Evolutionary conservation across 2,113 vertebrate species (phyloP), one percentile per base, ranked within the genome.

Genomic region (Apaloderma vittatum): DNA sequence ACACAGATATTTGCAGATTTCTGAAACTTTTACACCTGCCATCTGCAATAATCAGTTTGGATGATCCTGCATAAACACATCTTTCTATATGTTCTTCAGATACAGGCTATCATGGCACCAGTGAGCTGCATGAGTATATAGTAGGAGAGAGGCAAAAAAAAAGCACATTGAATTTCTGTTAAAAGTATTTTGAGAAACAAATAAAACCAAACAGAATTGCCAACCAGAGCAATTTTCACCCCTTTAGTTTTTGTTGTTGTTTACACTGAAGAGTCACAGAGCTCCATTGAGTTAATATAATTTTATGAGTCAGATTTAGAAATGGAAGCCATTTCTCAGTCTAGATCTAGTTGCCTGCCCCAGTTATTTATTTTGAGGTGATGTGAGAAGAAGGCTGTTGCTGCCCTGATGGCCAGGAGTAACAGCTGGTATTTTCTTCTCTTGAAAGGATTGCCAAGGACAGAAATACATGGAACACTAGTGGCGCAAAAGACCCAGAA

Each of bases 401-500:
- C 58, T 90, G 78, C 57, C 67, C 74, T 73, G 49, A 77, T 95
- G 93, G 62, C 96, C 96, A 96, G 93, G 86, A 97, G 78, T 90
- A 97, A 96, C 98, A 98, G 97, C 97, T 98, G 98, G 97, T 92
- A 96, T 97, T 97, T 96, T 97, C 96, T 98, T 73, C 96, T 97
- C 93, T 91, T 96, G 89, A 66, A 97, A 96, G 75, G 57, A 72
- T 65, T 97, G 97, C 96, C 97, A 97, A 94, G 90, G 80, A 93
- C 91, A 95, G 96, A 93, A 97, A 96, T 81, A 81, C 24, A 36
- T 29, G 27, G 90, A 94, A 81, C 95, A 87, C 72, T 51, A 85
- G 93, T 52, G 52, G 88, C 5, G 8, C 61, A 94, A 93, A 95
- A 86, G 91, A 72, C 80, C 95, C 91, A 46, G 90, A 97, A 98